phyloP scores from a whole-genome alignment of 2,888 invertebrate genomes.

The Heliconius aoede region DNA sequence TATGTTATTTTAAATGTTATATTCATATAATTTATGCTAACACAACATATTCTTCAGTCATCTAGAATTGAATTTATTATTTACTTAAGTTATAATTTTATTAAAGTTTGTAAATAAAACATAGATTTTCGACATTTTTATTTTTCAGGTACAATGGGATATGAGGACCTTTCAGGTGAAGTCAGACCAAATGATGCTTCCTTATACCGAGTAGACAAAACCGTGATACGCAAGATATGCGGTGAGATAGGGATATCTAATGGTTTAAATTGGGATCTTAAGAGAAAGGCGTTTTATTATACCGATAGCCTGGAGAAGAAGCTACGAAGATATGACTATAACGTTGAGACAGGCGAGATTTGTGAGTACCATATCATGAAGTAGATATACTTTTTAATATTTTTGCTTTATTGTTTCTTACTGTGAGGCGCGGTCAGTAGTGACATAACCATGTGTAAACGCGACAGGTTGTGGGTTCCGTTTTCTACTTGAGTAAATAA shows the following conservation, averaged over 20 bases:
- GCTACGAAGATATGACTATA: constrained; percentile 88
- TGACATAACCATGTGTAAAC: too few species aligned
- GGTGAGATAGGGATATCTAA: constrained; percentile 86
- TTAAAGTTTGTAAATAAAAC: neutral
- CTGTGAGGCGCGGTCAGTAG: too few species aligned
- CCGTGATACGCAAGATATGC: constrained; percentile 55
- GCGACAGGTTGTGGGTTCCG: too few species aligned
- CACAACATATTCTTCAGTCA: too few species aligned
- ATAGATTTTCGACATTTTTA: neutral
- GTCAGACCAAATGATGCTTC: constrained; percentile 71
- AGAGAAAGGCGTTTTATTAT: constrained; percentile 87
- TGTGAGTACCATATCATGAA: constrained; percentile 70
- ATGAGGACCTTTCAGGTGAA: constrained; percentile 70
- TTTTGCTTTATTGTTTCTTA: too few species aligned
- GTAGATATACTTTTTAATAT: neutral
- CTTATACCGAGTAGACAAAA: constrained; percentile 70
- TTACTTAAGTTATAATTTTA: too few species aligned
- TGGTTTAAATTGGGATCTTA: constrained; percentile 90
- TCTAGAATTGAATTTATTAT: too few species aligned
- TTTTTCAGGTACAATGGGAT: constrained; percentile 82
- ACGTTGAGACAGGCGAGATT: constrained; percentile 86
- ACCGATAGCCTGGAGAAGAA: constrained; percentile 87
- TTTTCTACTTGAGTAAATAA: too few species aligned
- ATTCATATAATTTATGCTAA: too few species aligned
- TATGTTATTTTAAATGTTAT: too few species aligned